Percentiles rank a stretch among this genome's conserved stretches.
Evolutionary conservation across 2,888 invertebrate genomes (phyloP).

Genomic region (Acheta domesticus): DNA sequence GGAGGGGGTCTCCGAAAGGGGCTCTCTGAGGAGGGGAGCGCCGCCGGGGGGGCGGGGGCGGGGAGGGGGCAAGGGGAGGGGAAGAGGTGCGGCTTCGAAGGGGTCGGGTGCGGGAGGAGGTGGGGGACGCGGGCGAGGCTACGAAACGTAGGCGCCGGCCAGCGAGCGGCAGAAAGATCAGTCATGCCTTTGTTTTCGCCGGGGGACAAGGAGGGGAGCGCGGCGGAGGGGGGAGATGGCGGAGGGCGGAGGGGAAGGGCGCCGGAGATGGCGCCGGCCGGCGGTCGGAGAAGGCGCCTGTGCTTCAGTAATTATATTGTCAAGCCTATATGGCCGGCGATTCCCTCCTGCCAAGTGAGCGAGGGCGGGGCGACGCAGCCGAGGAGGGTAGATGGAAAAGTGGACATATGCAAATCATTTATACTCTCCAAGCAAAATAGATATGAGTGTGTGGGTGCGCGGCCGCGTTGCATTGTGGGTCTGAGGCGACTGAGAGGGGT

Average conservation of each 20-base stretch:
- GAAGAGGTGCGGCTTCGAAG: slow-evolving; percentile 44
- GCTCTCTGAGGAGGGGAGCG: slow-evolving; percentile 26
- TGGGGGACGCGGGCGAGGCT: slow-evolving; percentile 4
- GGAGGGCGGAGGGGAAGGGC: background rate
- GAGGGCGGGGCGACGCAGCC: background rate
- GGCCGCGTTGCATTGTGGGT: too few species aligned
- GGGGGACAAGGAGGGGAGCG: background rate
- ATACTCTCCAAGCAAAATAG: background rate
- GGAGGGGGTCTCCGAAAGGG: slow-evolving; percentile 25
- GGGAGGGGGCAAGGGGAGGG: slow-evolving; percentile 43
- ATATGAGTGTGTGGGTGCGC: background rate
- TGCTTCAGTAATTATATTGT: slow-evolving; percentile 23
- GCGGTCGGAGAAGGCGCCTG: background rate
- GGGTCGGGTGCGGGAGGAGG: slow-evolving; percentile 12
- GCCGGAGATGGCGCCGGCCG: background rate
- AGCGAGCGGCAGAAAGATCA: slow-evolving; percentile 20
- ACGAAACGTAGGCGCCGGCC: background rate
- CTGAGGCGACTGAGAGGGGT: too few species aligned
- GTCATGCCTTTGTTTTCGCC: slow-evolving; percentile 25
- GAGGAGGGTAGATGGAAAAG: background rate
- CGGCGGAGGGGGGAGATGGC: background rate
- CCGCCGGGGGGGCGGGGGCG: background rate
- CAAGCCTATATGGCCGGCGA: slow-evolving; percentile 1
- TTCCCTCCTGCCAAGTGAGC: background rate
- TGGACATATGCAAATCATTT: slow-evolving; percentile 10